Percentiles rank a stretch among this genome's conserved stretches.
Conservation (phyloP, 2,888 invertebrate genomes). For the Macrophya alboannulata region DNA sequence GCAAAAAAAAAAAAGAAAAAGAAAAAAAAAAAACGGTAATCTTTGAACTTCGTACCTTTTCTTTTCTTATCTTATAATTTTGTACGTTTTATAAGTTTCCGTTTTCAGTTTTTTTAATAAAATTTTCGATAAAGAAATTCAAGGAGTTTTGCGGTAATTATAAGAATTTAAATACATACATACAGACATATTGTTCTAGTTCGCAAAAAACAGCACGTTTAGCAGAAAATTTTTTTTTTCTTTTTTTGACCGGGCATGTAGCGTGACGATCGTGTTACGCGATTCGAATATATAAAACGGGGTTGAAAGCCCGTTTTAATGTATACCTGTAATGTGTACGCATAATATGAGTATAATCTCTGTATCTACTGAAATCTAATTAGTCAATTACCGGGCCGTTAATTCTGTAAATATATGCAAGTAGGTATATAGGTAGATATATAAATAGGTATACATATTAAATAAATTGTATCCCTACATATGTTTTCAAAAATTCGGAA, state of each 20-base stretch:
- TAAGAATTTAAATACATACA: too few relatives aligned
- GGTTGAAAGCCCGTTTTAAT: background rate
- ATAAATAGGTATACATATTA: too few relatives aligned
- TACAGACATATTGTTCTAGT: too few relatives aligned
- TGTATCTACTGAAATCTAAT: background rate
- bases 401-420: background rate
- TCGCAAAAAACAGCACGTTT: too few relatives aligned
- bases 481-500: too few relatives aligned
- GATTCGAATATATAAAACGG: background rate
- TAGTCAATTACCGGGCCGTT: slow-evolving; percentile 18
- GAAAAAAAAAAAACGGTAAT: background rate
- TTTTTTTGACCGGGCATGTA: background rate
- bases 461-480: background rate
- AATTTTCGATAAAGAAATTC: too few relatives aligned
- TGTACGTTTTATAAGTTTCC: background rate
- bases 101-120: background rate
- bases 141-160: too few relatives aligned
- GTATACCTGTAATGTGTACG: background rate
- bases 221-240: too few relatives aligned
- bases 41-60: background rate
- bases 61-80: background rate
- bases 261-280: slow-evolving; percentile 1
- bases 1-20: background rate
- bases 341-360: background rate
- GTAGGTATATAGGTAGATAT: background rate